These are phyloP conservation scores for Scolopax rusticola DNA, from an alignment of 2,797 vertebrate genomes.

Conservation along the genomic window DNA sequence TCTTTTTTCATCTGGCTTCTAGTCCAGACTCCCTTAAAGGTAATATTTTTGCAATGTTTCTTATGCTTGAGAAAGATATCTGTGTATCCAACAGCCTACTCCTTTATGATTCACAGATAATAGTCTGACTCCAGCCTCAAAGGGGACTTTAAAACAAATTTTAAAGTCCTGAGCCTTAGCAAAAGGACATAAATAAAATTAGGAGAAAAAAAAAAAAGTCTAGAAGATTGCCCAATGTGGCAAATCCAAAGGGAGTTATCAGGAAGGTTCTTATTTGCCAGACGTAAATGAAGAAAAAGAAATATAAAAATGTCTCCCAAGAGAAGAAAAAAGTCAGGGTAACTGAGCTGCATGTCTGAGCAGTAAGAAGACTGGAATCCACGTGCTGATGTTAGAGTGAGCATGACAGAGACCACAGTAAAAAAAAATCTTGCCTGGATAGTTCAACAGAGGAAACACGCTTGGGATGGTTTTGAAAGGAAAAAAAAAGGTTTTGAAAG, in stretches of 20 bases:
- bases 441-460: background rate
- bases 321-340: background rate
- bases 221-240: background rate
- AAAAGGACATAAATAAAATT: slow-evolving; percentile 33
- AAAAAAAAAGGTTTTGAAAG: slow-evolving; percentile 16
- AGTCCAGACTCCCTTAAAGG: background rate
- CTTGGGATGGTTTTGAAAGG: background rate
- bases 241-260: slow-evolving; percentile 20
- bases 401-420: background rate
- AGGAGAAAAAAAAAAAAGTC: background rate
- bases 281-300: background rate
- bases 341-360: background rate
- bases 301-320: background rate
- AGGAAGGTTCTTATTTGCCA: slow-evolving; percentile 30
- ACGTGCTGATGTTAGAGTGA: background rate
- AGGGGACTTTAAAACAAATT: slow-evolving; percentile 1
- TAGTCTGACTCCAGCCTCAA: slow-evolving; percentile 2
- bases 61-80: background rate
- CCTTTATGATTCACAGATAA: background rate
- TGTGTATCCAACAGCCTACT: background rate
- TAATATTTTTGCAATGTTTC: background rate
- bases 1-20: background rate
- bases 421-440: background rate
- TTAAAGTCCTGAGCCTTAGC: slow-evolving; percentile 7
- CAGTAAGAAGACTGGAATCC: background rate